phyloP scores from a whole-genome alignment of 1,140 invertebrate species.

The Triops cancriformis region DNA sequence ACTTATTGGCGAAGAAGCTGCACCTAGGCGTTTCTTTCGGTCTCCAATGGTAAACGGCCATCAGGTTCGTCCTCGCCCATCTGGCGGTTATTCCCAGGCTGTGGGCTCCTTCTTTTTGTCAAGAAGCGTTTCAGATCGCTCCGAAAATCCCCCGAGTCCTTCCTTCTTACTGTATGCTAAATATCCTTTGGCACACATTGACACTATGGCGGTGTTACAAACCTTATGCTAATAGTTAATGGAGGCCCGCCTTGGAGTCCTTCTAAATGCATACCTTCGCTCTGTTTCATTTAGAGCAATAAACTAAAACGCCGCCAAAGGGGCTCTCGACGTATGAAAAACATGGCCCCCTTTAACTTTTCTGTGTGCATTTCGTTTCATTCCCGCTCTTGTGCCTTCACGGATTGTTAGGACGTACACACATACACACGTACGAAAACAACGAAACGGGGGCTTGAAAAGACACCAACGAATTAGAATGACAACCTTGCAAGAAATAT shows the following conservation, averaged over 20 bases:
- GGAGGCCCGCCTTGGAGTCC: background rate
- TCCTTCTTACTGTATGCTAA: background rate
- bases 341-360: background rate
- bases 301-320: conserved; percentile 4
- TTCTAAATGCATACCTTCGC: background rate
- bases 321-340: background rate
- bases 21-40: background rate
- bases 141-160: background rate
- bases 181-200: conserved; percentile 13
- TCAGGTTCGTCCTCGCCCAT: background rate
- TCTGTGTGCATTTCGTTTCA: background rate
- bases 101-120: background rate
- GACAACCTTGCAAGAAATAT: too few species aligned
- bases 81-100: background rate
- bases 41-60: background rate
- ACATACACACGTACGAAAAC: too few species aligned
- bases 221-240: conserved; percentile 14
- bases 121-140: background rate
- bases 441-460: too few species aligned
- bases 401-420: background rate
- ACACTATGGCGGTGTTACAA: background rate
- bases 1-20: background rate
- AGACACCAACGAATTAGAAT: too few species aligned
- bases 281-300: conserved; percentile 11
- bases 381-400: background rate